Percentiles rank a stretch among this genome's conserved stretches.
phyloP scores from a whole-genome alignment of 64 coral and sea anemone genomes.

The Platygyra sinensis region DNA sequence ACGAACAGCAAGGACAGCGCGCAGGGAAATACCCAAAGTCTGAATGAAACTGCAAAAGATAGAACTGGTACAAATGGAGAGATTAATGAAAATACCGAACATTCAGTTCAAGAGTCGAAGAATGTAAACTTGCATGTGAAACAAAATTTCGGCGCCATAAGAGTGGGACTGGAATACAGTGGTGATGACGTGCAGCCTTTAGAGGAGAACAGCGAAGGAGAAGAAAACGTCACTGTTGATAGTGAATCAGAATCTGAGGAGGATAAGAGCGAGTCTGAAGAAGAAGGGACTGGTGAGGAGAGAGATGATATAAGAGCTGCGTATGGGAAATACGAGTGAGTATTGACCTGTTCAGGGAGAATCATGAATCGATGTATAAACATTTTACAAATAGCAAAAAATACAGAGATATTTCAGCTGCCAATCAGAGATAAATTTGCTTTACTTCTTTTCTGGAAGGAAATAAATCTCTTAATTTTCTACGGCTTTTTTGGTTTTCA shows the following conservation, averaged over 20 bases:
- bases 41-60: conserved; percentile 2
- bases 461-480: no score
- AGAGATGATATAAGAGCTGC: conserved; percentile 16
- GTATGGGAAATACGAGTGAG: conserved; percentile 32
- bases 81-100: not conserved
- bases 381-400: no score
- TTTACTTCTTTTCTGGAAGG: no score
- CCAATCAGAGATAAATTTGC: no score
- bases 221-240: conserved; percentile 11
- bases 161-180: conserved; percentile 73
- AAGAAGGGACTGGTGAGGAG: conserved; percentile 21
- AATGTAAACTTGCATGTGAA: conserved; percentile 56
- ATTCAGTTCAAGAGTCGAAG: not conserved
- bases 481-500: no score
- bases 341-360: not conserved
- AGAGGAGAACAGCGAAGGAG: conserved; percentile 10
- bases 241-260: conserved; percentile 10
- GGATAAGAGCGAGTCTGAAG: not conserved
- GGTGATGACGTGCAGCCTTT: conserved; percentile 88
- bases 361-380: no score
- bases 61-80: not conserved
- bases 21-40: not conserved
- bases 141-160: conserved; percentile 85
- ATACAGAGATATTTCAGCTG: no score
- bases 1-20: not conserved